Percentiles rank a stretch among this genome's conserved stretches.
Evolutionary conservation across 2,888 invertebrate species (phyloP).

Genomic region (Rhodophaea formosa): DNA sequence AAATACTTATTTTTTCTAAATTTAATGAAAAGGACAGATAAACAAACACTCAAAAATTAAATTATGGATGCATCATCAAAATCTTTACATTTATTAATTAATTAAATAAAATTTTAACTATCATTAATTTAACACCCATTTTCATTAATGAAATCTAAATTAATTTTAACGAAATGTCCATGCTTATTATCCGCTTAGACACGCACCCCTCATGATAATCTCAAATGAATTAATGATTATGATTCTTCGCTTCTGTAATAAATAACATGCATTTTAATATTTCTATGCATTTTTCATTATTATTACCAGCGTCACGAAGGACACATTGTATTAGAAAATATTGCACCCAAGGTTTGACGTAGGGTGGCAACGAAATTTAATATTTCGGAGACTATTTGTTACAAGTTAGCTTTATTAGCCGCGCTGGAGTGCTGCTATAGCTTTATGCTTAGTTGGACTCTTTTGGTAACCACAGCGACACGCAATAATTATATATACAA

Average conservation of each 20-base stretch:
- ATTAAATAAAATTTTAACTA: not conserved
- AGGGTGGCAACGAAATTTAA: not conserved
- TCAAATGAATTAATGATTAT: conserved; percentile 2
- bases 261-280: conserved; percentile 20
- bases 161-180: not conserved
- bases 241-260: conserved; percentile 1
- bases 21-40: no score
- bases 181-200: not conserved
- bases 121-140: not conserved
- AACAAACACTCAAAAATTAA: no score
- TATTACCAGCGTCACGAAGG: conserved; percentile 23
- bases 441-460: no score
- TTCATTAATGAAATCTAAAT: conserved; percentile 4
- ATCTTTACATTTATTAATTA: not conserved
- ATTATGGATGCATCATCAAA: no score
- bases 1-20: no score
- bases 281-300: conserved; percentile 21
- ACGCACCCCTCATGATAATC: conserved; percentile 20
- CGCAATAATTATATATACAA: no score
- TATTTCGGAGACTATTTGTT: not conserved
- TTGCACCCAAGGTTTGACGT: conserved; percentile 10
- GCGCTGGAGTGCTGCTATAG: no score
- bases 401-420: not conserved
- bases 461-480: no score
- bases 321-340: conserved; percentile 25